phyloP scores from a whole-genome alignment of 2,797 vertebrate genomes.

The Alauda arvensis region DNA sequence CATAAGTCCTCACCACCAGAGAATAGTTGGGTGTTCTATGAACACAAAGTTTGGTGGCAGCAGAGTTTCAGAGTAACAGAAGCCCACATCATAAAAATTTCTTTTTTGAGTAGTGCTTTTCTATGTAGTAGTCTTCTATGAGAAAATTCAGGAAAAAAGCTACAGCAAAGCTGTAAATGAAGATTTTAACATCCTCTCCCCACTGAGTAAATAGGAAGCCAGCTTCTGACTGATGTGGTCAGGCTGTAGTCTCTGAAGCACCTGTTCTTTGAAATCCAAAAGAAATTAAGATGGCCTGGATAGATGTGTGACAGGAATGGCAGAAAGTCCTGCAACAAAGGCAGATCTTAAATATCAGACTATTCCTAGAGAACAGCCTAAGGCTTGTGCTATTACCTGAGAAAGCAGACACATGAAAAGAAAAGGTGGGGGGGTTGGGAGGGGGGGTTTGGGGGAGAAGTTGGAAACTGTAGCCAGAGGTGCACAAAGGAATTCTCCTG shows the following conservation, averaged over 20 bases:
- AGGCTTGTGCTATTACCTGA: not conserved
- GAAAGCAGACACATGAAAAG: not conserved
- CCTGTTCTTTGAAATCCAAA: not conserved
- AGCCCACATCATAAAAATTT: not conserved
- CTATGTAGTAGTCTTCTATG: not conserved
- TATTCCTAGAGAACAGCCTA: not conserved
- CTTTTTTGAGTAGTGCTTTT: not conserved
- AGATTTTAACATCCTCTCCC: not conserved
- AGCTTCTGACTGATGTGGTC: not conserved
- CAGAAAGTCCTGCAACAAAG: not conserved
- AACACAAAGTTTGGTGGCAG: not conserved
- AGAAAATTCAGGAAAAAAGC: not conserved
- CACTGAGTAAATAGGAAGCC: not conserved
- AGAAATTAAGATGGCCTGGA: not conserved
- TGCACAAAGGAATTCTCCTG: not conserved
- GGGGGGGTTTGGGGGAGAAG: rapidly evolving
- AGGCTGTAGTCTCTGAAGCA: not conserved
- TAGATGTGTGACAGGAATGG: not conserved
- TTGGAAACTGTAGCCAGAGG: not conserved
- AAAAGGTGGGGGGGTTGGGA: rapidly evolving
- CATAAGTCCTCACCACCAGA: not conserved
- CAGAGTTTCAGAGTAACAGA: not conserved
- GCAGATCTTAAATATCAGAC: not conserved
- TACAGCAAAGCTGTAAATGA: not conserved
- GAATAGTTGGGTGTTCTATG: not conserved